Evolutionary conservation across 2,797 vertebrate species (phyloP).

Genomic region (Eulemur albifrons): DNA sequence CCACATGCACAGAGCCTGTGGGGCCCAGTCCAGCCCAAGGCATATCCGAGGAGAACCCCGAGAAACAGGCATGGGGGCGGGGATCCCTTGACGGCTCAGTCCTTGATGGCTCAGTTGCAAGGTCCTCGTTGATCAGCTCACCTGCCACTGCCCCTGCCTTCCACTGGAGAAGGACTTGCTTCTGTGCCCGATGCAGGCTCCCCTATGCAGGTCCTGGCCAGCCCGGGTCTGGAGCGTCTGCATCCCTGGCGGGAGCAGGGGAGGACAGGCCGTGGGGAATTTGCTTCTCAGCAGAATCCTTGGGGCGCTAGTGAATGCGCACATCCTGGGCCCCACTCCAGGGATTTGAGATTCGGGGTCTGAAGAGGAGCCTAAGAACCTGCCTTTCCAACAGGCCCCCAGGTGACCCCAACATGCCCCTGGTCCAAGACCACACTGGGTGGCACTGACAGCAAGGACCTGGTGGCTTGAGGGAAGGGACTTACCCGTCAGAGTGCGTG

Average conservation of each 20-base stretch:
- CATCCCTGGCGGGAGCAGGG: rapidly evolving
- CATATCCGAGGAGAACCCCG: background rate
- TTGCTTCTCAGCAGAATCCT: background rate
- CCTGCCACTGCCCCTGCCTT: background rate
- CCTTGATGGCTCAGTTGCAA: background rate
- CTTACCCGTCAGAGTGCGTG: background rate
- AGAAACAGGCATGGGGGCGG: rapidly evolving
- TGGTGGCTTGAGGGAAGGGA: background rate
- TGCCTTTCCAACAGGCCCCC: background rate
- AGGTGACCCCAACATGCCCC: rapidly evolving
- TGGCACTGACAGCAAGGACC: background rate
- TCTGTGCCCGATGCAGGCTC: background rate
- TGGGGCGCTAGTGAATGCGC: background rate
- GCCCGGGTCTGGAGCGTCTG: background rate
- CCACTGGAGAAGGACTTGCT: background rate
- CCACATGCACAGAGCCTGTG: background rate
- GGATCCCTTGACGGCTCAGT: no score
- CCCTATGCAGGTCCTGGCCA: background rate
- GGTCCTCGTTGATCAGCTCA: background rate
- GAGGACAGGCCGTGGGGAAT: background rate
- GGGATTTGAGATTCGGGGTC: background rate
- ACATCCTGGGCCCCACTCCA: background rate
- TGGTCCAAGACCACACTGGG: background rate
- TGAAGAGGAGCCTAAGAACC: background rate
- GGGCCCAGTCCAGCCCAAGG: background rate